These are phyloP conservation scores for Ditula angustiorana DNA, from an alignment of 2,888 invertebrate species.

Conservation along the genomic window DNA sequence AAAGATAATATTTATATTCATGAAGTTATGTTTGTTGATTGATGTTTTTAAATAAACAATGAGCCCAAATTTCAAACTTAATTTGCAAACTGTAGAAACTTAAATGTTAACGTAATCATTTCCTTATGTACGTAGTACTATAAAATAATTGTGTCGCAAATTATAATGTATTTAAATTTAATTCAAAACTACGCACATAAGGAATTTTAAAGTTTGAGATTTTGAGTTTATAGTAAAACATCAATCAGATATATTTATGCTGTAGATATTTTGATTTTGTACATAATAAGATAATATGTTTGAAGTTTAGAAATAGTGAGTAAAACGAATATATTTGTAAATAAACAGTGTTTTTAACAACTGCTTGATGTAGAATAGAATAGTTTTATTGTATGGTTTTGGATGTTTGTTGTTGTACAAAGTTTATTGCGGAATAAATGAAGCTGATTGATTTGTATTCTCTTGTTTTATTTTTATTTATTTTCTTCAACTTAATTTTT, in stretches of 20 bases:
- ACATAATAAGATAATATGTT: not conserved
- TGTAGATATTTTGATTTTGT: conserved; percentile 3
- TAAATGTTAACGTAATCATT: not conserved
- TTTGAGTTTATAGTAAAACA: conserved; percentile 34
- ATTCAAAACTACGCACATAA: conserved; percentile 21
- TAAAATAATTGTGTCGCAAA: not conserved
- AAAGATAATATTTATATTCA: not conserved
- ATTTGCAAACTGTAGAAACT: conserved; percentile 4
- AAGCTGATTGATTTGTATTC: conserved; percentile 29
- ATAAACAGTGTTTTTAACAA: conserved; percentile 6
- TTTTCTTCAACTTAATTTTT: too few relatives aligned
- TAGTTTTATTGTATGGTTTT: conserved; percentile 25
- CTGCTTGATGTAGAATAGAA: conserved; percentile 13
- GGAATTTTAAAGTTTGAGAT: conserved; percentile 21
- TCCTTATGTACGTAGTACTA: conserved; percentile 23
- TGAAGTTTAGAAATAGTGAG: not conserved
- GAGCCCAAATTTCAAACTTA: conserved; percentile 77
- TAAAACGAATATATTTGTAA: conserved; percentile 13
- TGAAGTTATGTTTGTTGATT: conserved; percentile 45
- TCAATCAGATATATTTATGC: conserved; percentile 10
- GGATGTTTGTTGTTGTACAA: conserved; percentile 20
- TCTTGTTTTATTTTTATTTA: conserved; percentile 8
- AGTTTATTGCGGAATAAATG: conserved; percentile 33
- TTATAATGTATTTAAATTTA: not conserved
- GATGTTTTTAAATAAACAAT: conserved; percentile 63